A percentile compares a stretch with the other conserved stretches of the same genome.
Conservation (phyloP, 1,140 invertebrate genomes). For the Drosophila paulistorum region DNA sequence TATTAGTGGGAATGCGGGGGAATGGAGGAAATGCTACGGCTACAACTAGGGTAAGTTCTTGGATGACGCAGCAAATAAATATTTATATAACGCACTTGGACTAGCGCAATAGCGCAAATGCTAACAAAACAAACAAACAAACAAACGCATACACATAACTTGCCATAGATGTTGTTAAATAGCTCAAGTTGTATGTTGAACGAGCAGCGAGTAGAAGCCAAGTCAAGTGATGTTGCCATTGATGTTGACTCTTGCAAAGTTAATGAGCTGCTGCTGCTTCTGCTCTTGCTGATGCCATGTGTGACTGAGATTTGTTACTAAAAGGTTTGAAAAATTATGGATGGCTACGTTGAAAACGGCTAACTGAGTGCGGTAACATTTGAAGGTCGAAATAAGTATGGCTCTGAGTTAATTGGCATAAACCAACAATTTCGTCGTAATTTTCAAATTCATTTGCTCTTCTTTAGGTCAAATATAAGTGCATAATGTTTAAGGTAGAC, state of each 20-base stretch:
- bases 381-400: not conserved
- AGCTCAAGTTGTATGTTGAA: slow-evolving; percentile 64
- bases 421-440: not conserved
- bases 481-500: not conserved
- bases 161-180: slow-evolving; percentile 71
- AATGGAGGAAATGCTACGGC: too few relatives aligned
- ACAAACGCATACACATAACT: slow-evolving; percentile 34
- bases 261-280: slow-evolving; percentile 57
- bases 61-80: slow-evolving; percentile 59
- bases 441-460: not conserved
- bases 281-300: not conserved
- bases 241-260: slow-evolving; percentile 58
- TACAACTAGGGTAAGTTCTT: slow-evolving; percentile 11
- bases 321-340: slow-evolving; percentile 3
- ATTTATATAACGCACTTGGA: slow-evolving; percentile 66
- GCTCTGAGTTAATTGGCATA: not conserved
- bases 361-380: not conserved
- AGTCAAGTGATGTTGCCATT: slow-evolving; percentile 23
- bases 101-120: slow-evolving; percentile 32
- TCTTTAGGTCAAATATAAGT: not conserved
- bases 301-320: not conserved
- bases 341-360: not conserved
- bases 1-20: slow-evolving; percentile 14
- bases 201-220: slow-evolving; percentile 29
- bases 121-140: slow-evolving; percentile 25